Percentiles rank a stretch among this genome's conserved stretches.
Conservation (phyloP, 2,113 vertebrate genomes). For the Redunca redunca region DNA sequence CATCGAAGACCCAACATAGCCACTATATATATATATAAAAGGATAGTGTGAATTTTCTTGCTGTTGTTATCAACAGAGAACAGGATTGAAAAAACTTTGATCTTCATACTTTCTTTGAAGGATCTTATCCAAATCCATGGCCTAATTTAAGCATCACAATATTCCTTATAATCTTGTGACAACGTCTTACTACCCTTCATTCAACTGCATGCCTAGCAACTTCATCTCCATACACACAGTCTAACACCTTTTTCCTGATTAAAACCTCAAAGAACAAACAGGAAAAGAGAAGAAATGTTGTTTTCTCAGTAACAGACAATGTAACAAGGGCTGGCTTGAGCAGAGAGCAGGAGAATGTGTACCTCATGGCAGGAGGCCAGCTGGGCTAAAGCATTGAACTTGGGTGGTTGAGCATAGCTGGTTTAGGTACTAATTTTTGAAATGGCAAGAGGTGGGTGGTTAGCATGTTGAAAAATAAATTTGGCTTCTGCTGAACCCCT, state of each 20-base stretch:
- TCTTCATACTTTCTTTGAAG: background rate
- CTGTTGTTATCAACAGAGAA: background rate
- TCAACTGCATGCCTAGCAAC: background rate
- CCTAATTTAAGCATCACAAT: background rate
- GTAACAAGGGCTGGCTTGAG: background rate
- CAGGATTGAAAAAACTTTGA: background rate
- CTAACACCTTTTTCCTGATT: background rate
- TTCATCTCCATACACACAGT: background rate
- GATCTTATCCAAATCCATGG: background rate
- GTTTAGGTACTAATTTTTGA: background rate
- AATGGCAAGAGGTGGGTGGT: background rate
- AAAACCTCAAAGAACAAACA: background rate
- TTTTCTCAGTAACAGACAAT: background rate
- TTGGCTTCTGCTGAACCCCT: background rate
- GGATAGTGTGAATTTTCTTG: background rate
- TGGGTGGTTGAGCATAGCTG: background rate
- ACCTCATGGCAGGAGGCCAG: background rate
- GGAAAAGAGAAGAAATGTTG: background rate
- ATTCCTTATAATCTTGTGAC: background rate
- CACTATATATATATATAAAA: background rate
- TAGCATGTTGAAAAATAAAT: background rate
- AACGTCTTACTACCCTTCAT: background rate
- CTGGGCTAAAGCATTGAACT: background rate
- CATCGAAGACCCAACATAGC: background rate
- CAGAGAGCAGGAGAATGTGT: background rate